phyloP scores from a whole-genome alignment of 2,113 vertebrate genomes.

The Hyperopisus bebe region DNA sequence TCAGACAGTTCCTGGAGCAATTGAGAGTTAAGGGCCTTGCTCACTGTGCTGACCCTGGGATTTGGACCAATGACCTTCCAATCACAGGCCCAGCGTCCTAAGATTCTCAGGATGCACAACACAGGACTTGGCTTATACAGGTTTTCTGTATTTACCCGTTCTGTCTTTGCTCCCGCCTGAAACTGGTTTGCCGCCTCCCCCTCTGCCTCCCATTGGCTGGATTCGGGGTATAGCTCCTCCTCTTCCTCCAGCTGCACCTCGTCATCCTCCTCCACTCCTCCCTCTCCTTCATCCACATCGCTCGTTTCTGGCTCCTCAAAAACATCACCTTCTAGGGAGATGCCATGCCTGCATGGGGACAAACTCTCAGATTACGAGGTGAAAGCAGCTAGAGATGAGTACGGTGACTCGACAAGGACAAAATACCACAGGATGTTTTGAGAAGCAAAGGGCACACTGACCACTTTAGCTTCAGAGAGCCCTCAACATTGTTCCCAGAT shows the following conservation, averaged over 20 bases:
- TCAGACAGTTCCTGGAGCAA: background rate
- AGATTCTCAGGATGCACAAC: no score
- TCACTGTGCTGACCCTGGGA: background rate
- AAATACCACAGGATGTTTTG: background rate
- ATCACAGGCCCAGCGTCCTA: background rate
- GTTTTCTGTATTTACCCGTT: constrained; percentile 45
- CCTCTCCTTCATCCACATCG: constrained; percentile 55
- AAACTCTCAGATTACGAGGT: background rate
- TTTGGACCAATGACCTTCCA: background rate
- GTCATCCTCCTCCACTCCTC: constrained; percentile 50
- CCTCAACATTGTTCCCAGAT: constrained; percentile 52
- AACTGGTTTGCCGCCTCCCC: constrained; percentile 15
- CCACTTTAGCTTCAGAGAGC: constrained; percentile 63
- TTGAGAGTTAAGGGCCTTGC: background rate
- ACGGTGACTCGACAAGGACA: background rate
- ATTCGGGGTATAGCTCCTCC: constrained; percentile 52
- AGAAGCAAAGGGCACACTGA: constrained; percentile 40
- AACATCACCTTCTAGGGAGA: constrained; percentile 56
- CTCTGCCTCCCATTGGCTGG: constrained; percentile 46
- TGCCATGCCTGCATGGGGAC: constrained; percentile 38
- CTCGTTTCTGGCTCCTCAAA: constrained; percentile 53
- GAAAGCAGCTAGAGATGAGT: background rate
- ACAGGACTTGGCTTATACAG: background rate
- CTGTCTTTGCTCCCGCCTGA: constrained; percentile 35
- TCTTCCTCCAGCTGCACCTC: constrained; percentile 47